Percentiles rank a stretch among this genome's conserved stretches.
Evolutionary conservation across 1,140 invertebrate genomes (phyloP).

Genomic region (Heterodera carotae): DNA sequence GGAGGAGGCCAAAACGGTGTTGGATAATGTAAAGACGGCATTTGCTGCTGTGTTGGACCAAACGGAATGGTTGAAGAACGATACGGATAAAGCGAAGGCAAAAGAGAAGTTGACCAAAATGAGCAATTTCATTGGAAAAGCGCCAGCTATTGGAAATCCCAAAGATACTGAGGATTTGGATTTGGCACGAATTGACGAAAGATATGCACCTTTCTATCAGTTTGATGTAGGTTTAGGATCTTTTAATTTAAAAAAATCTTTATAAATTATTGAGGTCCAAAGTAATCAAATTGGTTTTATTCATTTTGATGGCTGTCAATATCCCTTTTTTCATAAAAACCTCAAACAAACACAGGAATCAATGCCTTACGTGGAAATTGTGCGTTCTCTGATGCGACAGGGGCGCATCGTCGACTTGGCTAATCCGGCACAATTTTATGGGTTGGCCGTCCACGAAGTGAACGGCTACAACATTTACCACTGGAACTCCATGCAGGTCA

Average conservation of each 20-base stretch:
- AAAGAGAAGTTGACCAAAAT: conserved; percentile 7
- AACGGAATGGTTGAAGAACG: conserved; percentile 3
- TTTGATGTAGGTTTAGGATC: background rate
- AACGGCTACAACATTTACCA: conserved; percentile 16
- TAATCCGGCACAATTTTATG: background rate
- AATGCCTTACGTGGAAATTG: background rate
- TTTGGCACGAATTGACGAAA: background rate
- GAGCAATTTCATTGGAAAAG: background rate
- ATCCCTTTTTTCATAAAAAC: too few relatives aligned
- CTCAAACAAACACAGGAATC: too few relatives aligned
- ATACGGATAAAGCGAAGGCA: background rate
- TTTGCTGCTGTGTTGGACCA: background rate
- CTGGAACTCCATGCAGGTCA: background rate
- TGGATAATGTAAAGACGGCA: conserved; percentile 6
- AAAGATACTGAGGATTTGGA: background rate
- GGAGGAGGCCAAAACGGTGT: conserved; percentile 11
- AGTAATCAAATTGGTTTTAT: too few relatives aligned
- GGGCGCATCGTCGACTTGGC: background rate
- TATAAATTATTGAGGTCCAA: too few relatives aligned
- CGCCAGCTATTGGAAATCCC: conserved; percentile 1
- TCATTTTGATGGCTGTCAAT: too few relatives aligned
- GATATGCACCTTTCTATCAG: conserved; percentile 6
- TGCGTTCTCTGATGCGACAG: background rate
- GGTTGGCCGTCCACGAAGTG: background rate
- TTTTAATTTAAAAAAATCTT: too few relatives aligned